phyloP scores from a whole-genome alignment of 2,888 invertebrate species.

The Allolobophora icterica region DNA sequence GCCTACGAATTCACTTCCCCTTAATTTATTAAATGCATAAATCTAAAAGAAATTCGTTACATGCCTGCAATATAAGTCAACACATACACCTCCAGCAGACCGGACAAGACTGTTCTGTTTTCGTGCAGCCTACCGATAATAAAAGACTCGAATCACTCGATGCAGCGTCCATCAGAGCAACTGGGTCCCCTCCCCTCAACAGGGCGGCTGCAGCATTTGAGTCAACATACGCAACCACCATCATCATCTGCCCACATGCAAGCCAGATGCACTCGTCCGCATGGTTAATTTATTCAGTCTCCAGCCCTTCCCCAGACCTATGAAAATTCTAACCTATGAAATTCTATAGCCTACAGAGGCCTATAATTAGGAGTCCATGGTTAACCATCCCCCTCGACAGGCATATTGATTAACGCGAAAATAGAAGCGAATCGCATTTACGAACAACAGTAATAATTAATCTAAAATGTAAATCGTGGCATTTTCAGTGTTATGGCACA shows the following conservation, averaged over 20 bases:
- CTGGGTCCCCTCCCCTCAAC: neutral
- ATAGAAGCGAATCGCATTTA: no score
- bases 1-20: neutral
- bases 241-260: neutral
- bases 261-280: neutral
- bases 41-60: neutral
- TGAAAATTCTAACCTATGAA: neutral
- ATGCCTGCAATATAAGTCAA: neutral
- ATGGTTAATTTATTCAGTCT: neutral
- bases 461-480: no score
- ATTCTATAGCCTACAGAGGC: no score
- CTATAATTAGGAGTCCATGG: no score
- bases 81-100: neutral
- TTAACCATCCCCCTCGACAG: no score
- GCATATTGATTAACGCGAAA: no score
- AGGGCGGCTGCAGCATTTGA: neutral
- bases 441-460: no score
- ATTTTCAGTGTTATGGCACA: no score
- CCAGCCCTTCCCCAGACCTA: neutral
- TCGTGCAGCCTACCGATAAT: neutral
- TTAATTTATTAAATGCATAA: neutral
- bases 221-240: neutral
- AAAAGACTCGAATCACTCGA: no score
- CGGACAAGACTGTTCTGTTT: neutral
- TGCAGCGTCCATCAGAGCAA: neutral